Evolutionary conservation across 2,888 invertebrate genomes (phyloP).

Genomic region (Lydus trimaculatus): DNA sequence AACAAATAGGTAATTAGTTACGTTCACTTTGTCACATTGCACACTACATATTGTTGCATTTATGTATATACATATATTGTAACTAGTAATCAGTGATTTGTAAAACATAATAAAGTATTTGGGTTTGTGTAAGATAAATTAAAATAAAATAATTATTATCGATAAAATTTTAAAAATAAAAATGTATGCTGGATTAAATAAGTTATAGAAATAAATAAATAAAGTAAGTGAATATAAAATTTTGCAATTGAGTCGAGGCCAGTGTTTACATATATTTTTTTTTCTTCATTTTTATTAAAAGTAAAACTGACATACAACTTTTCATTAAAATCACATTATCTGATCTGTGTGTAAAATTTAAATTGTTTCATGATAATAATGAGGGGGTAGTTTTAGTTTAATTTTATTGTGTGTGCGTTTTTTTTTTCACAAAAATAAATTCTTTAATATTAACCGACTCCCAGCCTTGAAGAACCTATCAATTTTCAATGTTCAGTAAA

Average conservation of each 20-base stretch:
- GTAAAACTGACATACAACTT: not conserved
- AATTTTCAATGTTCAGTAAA: constrained; percentile 38
- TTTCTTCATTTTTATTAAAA: not conserved
- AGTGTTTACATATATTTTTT: not conserved
- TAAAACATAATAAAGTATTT: constrained; percentile 27
- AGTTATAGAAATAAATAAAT: constrained; percentile 14
- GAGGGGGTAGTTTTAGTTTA: constrained; percentile 9
- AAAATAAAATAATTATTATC: constrained; percentile 11
- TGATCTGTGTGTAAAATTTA: constrained; percentile 13
- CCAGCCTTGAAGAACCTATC: constrained; percentile 37
- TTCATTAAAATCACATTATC: constrained; percentile 6
- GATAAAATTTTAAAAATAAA: not conserved
- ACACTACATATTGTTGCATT: constrained; percentile 30
- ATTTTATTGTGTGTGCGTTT: constrained; percentile 11
- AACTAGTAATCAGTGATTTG: constrained; percentile 26
- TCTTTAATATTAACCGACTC: constrained; percentile 8
- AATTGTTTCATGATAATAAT: constrained; percentile 13
- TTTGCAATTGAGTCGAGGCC: constrained; percentile 17
- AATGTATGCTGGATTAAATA: not conserved
- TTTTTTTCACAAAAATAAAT: not conserved
- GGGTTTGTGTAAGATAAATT: not conserved
- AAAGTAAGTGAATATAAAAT: constrained; percentile 22
- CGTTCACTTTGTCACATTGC: constrained; percentile 35
- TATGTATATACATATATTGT: constrained; percentile 28
- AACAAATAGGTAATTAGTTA: constrained; percentile 33